A percentile compares a stretch with the other conserved stretches of the same genome.
phyloP scores from a whole-genome alignment of 2,113 vertebrate species.

The Gopherus evgoodei region DNA sequence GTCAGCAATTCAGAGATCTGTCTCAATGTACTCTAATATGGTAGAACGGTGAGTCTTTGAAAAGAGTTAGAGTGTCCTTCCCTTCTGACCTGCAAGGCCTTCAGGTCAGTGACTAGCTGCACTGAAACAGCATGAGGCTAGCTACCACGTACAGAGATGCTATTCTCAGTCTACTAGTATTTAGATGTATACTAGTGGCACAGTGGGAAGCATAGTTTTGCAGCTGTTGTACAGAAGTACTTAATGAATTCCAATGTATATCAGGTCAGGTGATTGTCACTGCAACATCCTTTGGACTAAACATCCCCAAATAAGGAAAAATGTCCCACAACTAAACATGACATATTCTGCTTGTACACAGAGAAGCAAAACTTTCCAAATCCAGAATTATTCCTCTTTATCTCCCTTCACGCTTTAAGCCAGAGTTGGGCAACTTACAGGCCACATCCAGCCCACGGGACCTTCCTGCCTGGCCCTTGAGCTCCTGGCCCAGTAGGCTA shows the following conservation, averaged over 20 bases:
- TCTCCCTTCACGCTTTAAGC: neutral
- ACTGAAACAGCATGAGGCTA: neutral
- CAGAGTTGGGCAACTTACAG: no score
- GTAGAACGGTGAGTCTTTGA: rapidly evolving
- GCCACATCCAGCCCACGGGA: no score
- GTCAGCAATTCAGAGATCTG: neutral
- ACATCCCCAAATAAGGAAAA: neutral
- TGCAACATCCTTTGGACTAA: neutral
- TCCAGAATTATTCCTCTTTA: neutral
- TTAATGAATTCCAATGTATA: constrained; percentile 3
- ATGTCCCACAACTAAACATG: rapidly evolving
- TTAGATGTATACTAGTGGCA: rapidly evolving
- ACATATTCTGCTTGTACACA: neutral
- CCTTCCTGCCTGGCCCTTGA: no score
- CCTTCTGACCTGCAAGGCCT: neutral
- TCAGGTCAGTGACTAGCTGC: neutral
- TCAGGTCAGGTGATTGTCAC: neutral
- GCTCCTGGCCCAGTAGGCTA: no score
- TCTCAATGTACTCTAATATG: neutral
- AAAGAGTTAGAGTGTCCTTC: neutral
- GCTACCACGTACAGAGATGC: neutral
- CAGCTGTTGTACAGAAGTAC: neutral
- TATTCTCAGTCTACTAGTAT: neutral
- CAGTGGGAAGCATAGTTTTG: neutral
- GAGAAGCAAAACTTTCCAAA: neutral